Evolutionary conservation across 1,140 invertebrate genomes (phyloP), one percentile per base, ranked within the genome.

Genomic region (Drosophila malerkotliana): DNA sequence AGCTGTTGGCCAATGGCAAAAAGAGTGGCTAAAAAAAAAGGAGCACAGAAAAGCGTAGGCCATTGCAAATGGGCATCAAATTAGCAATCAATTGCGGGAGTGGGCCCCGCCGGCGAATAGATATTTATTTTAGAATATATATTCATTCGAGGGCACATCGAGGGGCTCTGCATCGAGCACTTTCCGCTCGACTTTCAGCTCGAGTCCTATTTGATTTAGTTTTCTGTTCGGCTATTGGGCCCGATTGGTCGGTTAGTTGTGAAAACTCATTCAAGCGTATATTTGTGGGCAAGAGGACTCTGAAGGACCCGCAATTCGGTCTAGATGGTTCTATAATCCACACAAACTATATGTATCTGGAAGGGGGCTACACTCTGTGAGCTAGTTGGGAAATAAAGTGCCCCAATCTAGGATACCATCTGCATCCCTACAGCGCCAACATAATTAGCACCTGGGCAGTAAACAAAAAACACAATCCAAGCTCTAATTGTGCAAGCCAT

Each of bases 91-190:
- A 83, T 82, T 62, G 75, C 39, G 37, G 44, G 26, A 72, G 45
- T 47, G 48, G 53, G 18, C 44, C 32, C 49, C 26, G 12, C 32
- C 59, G 44, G 47, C 53, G 74, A 79, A 76, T 32, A 87, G 83
- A 88, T 87, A 87, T 87, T 89, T 87, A 85, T 85, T 85, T 85
- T 82, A 82, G 78, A 79, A 88, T 77, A 79, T 61, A 66, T 62
- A 81, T 63, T 59, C 48, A 72, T 64, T 48, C 26, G 26, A 28
- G 26, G 55, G 34, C 72, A 69, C 32, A 67, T 54, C 49, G 71
- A 74, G 62, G 14, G 10, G 39, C 41, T 62, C 62, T 9, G 51
- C 66, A 4, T 87, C 39, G 69, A 87, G 82, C 54, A 44, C 56
- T 62, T 88, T 64, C 75, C 72, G 75, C 84, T 68, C 76, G 75